Conservation (phyloP, 1,140 invertebrate species). For the Zaprionus davidi region DNA sequence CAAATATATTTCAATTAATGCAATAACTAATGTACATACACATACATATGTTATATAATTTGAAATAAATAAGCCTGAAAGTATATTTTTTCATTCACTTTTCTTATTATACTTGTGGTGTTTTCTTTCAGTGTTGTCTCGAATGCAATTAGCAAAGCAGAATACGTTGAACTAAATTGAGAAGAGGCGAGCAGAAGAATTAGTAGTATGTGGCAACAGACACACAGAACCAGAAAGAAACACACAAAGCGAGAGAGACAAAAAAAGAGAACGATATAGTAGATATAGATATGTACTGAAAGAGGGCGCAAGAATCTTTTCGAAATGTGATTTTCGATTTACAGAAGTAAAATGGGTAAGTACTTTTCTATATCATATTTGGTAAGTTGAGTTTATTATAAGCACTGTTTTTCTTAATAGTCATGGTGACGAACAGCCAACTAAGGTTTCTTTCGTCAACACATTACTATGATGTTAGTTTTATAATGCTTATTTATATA, state of each 20-base stretch:
- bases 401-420: not conserved
- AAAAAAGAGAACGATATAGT: not conserved
- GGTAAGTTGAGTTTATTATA: not conserved
- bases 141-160: conserved; percentile 55
- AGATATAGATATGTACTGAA: not conserved
- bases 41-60: too few relatives aligned
- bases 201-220: conserved; percentile 20
- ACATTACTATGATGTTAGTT: not conserved
- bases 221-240: not conserved
- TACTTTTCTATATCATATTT: not conserved
- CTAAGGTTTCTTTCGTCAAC: not conserved
- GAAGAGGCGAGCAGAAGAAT: conserved; percentile 20
- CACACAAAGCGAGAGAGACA: not conserved
- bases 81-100: conserved; percentile 2
- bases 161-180: conserved; percentile 60
- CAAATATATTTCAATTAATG: too few relatives aligned
- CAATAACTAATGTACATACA: too few relatives aligned
- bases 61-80: not conserved
- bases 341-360: not conserved
- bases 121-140: conserved; percentile 27
- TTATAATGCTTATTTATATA: not conserved
- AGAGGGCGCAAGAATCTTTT: not conserved
- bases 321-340: not conserved
- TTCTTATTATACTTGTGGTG: not conserved
- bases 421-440: not conserved